phyloP scores from a whole-genome alignment of 1,140 invertebrate genomes.

The Plutomurus gul region DNA sequence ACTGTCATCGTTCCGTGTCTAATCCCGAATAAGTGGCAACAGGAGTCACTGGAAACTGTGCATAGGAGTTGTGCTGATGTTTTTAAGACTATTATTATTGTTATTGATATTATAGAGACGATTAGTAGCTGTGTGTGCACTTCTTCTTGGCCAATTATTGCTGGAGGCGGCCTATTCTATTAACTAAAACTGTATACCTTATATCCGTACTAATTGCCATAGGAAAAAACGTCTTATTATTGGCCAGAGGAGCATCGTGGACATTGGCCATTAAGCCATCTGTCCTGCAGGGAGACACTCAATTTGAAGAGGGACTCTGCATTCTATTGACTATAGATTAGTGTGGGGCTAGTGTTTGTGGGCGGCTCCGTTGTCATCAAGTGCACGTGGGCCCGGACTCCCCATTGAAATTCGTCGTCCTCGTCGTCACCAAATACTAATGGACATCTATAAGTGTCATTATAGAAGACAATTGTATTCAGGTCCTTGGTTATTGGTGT shows the following conservation, averaged over 20 bases:
- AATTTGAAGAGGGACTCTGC: too few relatives aligned
- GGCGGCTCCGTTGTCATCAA: too few relatives aligned
- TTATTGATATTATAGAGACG: constrained; percentile 9
- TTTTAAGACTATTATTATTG: constrained; percentile 17
- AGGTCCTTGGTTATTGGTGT: too few relatives aligned
- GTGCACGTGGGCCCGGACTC: too few relatives aligned
- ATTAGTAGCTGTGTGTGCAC: neutral
- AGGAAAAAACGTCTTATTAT: constrained; percentile 14
- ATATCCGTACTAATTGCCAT: neutral
- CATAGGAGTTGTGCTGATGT: too few relatives aligned
- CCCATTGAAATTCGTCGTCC: too few relatives aligned
- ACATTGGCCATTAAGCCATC: constrained; percentile 16
- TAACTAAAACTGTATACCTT: neutral
- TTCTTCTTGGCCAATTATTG: neutral
- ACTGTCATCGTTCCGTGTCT: constrained; percentile 4
- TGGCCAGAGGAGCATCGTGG: constrained; percentile 2
- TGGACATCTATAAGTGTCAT: too few relatives aligned
- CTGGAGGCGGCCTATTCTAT: too few relatives aligned
- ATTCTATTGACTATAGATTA: too few relatives aligned
- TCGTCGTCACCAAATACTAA: too few relatives aligned
- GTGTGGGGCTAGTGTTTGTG: too few relatives aligned
- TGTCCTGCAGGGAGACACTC: neutral
- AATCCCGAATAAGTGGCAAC: constrained; percentile 8
- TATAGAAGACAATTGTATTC: too few relatives aligned
- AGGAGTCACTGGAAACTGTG: neutral